Evolutionary conservation across 2,797 vertebrate genomes (phyloP), one percentile per base, ranked within the genome.

Genomic region (Jordanella pulchra): DNA sequence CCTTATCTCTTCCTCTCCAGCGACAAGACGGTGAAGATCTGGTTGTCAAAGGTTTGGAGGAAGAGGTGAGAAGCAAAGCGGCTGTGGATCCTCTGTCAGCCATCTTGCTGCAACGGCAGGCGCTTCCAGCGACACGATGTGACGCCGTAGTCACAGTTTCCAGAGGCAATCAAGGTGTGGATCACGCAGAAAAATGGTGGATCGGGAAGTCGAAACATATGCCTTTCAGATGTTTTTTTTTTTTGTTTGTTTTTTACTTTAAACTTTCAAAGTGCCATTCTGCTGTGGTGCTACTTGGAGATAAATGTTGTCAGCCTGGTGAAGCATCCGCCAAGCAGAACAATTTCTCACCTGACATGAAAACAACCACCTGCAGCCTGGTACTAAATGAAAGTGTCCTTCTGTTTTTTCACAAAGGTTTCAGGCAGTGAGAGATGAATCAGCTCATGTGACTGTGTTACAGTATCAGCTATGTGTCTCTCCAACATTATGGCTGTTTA

Each of bases 21-120:
- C 2, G 97, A 99, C 94, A 94, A 94, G 93, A 96, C 94, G 15
- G 97, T 98, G 94, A 99, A 98, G 95, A 94, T 98, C 90, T 99
- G 97, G 96, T 83, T 87, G 76, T 91, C 91, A 55, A 95, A 94
- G 90, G 88, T 91, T 82, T 93, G 90, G 83, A 94, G 91, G 89
- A 94, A 93, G 85, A 95, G 93, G 91, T 95, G 94, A 95, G 81
- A 55, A 55, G 48, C 18, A 51, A 69, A 77, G 32, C n/a, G 68
- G 69, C 47, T 23, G 30, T 10, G 61, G 67, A 68, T 80, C 67
- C 64, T 72, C 53, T 71, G 45, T 66, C 51, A 55, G 77, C 75
- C 84, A 76, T 82, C 76, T 75, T 79, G 64, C 72, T 72, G 55
- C 21, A 67, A 42, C 76, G 72, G 73, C 82, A 67, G 68, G 61